Evolutionary conservation across 2,113 vertebrate genomes (phyloP).

Genomic region (Anolis sagrei): DNA sequence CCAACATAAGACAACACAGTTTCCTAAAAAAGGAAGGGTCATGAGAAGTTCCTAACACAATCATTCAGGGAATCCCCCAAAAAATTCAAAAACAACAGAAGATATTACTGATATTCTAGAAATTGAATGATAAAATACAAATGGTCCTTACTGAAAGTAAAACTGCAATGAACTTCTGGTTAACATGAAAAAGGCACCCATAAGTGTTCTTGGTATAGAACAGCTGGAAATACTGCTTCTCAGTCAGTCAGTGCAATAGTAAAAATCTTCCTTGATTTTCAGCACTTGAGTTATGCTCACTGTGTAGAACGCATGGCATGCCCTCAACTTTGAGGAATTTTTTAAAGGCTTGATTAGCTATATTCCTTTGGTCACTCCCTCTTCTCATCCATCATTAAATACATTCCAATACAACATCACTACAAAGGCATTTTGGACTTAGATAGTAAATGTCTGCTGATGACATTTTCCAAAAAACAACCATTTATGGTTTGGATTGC

Average conservation of each 20-base stretch:
- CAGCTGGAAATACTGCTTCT: neutral
- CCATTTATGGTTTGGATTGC: constrained; percentile 59
- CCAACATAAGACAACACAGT: neutral
- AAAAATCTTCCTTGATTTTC: neutral
- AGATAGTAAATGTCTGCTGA: constrained; percentile 34
- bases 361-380: neutral
- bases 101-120: neutral
- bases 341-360: neutral
- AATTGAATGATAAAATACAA: neutral
- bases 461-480: constrained; percentile 43
- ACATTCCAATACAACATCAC: constrained; percentile 6
- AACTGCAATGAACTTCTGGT: neutral
- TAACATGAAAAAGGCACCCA: neutral
- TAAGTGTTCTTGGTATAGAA: neutral
- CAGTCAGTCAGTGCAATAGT: neutral
- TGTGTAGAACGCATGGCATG: neutral
- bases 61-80: neutral
- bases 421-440: constrained; percentile 30
- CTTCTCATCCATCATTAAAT: neutral
- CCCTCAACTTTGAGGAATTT: neutral
- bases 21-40: neutral
- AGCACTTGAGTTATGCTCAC: neutral
- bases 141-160: neutral
- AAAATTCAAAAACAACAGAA: neutral
- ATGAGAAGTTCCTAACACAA: neutral